Conservation (phyloP, 2,888 invertebrate genomes). For the Cotesia congregata region DNA sequence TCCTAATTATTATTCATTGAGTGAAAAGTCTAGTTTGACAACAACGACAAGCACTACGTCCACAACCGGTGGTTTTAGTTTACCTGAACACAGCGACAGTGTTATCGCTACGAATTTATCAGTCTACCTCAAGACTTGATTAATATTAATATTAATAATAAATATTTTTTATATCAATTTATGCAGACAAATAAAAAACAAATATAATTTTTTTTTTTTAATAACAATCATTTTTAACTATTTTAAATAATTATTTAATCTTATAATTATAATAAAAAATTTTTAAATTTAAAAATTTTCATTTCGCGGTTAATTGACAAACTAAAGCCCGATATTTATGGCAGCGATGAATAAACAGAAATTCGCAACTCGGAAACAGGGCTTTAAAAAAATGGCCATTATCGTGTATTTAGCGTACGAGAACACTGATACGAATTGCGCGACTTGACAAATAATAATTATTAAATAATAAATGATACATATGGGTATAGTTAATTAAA, state of each 20-base stretch:
- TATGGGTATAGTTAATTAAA: too few species aligned
- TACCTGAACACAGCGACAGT: constrained; percentile 56
- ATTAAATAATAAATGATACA: too few species aligned
- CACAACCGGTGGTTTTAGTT: constrained; percentile 48
- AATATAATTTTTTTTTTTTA: neutral
- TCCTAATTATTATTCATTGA: constrained; percentile 57
- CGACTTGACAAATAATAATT: constrained; percentile 6
- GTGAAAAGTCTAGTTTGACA: constrained; percentile 47
- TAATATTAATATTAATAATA: neutral
- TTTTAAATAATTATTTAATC: too few species aligned
- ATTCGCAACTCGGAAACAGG: neutral
- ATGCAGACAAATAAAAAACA: constrained; percentile 6
- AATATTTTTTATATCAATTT: constrained; percentile 6
- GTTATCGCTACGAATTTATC: constrained; percentile 20
- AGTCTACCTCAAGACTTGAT: constrained; percentile 15
- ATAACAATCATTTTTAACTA: too few species aligned
- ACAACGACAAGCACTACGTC: constrained; percentile 49
- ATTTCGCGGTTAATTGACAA: too few species aligned
- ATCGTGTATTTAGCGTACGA: neutral
- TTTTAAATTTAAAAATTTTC: too few species aligned
- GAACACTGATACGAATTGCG: neutral
- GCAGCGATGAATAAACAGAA: too few species aligned
- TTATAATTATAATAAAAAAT: too few species aligned
- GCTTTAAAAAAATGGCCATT: constrained; percentile 12
- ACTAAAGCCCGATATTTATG: too few species aligned